These are phyloP conservation scores for Geodia barretti DNA, from an alignment of 37 sponge, comb jelly and placozoan species.

Conservation along the genomic window DNA sequence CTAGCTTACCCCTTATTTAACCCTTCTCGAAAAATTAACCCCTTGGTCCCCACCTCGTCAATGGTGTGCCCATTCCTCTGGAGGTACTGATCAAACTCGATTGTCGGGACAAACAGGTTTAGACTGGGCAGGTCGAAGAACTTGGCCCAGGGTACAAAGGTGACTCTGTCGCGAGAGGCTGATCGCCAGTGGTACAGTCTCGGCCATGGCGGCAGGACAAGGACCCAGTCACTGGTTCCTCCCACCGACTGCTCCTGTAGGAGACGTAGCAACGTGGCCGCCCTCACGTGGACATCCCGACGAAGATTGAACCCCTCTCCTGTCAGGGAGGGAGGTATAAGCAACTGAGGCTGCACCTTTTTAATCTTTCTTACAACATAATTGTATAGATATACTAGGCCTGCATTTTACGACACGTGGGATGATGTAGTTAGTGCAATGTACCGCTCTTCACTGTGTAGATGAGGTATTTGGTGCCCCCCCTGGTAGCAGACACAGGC, in stretches of 20 bases:
- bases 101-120: constrained; percentile 66
- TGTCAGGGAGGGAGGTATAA: no score
- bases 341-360: no score
- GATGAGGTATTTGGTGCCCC: constrained; percentile 54
- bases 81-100: constrained; percentile 76
- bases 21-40: no score
- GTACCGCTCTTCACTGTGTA: no score
- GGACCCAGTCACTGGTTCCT: constrained; percentile 69
- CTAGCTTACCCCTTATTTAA: no score
- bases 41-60: constrained; percentile 36
- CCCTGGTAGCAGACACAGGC: no score
- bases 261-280: constrained; percentile 56
- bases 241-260: constrained; percentile 32
- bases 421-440: no score
- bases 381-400: no score
- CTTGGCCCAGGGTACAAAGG: constrained; percentile 60
- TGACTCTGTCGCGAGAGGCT: not conserved
- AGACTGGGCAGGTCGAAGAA: constrained; percentile 84
- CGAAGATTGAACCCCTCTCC: constrained; percentile 94
- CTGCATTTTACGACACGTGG: no score
- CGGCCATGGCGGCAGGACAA: constrained; percentile 94
- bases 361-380: no score
- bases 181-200: constrained; percentile 90
- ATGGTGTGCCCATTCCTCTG: constrained; percentile 31
- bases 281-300: constrained; percentile 91